Evolutionary conservation across 2,113 vertebrate species (phyloP).

Genomic region (Podocnemis expansa): DNA sequence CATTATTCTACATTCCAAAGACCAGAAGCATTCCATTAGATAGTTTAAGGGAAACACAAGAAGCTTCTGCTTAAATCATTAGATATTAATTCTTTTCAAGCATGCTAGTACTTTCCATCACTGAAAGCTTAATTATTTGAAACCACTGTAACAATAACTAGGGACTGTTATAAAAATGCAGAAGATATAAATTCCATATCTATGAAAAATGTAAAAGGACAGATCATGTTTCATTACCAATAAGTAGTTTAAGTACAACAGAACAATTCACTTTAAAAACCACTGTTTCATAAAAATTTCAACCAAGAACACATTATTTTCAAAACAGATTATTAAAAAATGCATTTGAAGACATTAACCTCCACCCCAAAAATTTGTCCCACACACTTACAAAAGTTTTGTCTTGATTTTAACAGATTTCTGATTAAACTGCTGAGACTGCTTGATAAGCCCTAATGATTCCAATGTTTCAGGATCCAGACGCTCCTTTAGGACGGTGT

Average conservation of each 20-base stretch:
- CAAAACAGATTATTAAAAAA: neutral
- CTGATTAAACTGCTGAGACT: slow-evolving; percentile 98
- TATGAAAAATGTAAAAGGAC: neutral
- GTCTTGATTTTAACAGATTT: slow-evolving; percentile 99
- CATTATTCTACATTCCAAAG: neutral
- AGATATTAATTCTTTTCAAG: neutral
- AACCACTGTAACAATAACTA: neutral
- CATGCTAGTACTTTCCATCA: neutral
- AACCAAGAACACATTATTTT: neutral
- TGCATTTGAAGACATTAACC: neutral
- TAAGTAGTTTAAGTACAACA: neutral
- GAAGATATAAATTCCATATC: neutral
- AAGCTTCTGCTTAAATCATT: neutral
- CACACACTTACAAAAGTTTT: slow-evolving; percentile 93
- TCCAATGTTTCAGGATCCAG: slow-evolving; percentile 97
- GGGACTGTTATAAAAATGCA: neutral
- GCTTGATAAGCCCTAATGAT: slow-evolving; percentile 96
- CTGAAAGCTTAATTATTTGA: neutral
- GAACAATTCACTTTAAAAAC: neutral
- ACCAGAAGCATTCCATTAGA: neutral
- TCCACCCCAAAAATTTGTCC: neutral
- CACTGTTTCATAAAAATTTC: neutral
- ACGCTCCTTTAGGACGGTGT: slow-evolving; percentile 94
- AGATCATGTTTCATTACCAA: neutral
- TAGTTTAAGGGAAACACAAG: neutral